Evolutionary conservation across 2,113 vertebrate genomes (phyloP).

Genomic region (Apaloderma vittatum): DNA sequence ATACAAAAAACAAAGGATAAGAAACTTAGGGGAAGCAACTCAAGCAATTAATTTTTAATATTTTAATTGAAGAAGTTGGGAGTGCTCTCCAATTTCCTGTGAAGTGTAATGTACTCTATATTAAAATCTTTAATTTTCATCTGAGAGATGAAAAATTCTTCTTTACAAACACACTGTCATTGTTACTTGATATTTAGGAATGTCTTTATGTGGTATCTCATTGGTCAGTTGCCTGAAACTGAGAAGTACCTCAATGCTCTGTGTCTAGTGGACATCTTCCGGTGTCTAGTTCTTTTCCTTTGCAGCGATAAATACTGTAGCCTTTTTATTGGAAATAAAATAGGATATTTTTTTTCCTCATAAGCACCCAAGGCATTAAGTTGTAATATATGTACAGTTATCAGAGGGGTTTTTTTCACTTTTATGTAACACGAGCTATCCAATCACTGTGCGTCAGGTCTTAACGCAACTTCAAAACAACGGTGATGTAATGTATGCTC

Average conservation of each 20-base stretch:
- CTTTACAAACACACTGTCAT: conserved; percentile 38
- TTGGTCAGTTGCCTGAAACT: conserved; percentile 43
- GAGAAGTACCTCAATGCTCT: conserved; percentile 49
- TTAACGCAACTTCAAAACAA: neutral
- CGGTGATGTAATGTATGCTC: neutral
- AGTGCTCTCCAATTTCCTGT: conserved; percentile 33
- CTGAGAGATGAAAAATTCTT: neutral
- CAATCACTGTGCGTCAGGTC: neutral
- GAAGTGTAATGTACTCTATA: conserved; percentile 46
- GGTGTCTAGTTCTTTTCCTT: conserved; percentile 28
- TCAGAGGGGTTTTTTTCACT: neutral
- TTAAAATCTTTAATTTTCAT: neutral
- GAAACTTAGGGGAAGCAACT: neutral
- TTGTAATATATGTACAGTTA: neutral
- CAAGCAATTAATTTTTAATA: neutral
- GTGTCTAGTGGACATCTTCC: conserved; percentile 38
- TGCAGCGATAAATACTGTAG: neutral
- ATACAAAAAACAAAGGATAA: neutral
- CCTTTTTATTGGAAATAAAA: neutral
- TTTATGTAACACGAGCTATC: neutral
- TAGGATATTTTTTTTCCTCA: neutral
- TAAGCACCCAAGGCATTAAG: neutral
- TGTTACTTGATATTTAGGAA: conserved; percentile 60
- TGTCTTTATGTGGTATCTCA: neutral
- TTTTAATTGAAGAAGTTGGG: conserved; percentile 41